Evolutionary conservation across 2,888 invertebrate species (phyloP), one percentile per base, ranked within the genome.

Genomic region (Drosophila fungiperda): DNA sequence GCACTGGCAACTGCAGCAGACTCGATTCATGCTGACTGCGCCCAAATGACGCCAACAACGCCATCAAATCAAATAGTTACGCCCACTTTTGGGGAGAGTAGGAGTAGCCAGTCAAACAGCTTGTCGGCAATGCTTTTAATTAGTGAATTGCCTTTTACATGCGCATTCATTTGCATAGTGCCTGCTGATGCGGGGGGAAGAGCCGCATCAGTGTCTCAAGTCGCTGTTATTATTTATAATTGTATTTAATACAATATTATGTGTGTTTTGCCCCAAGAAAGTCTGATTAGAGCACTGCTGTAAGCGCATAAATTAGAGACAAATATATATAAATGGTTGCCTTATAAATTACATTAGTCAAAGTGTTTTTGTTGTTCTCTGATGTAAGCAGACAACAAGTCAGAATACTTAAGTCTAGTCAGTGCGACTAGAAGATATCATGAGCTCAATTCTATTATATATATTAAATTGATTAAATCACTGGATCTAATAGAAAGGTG

Each of bases 101-200:
- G 49, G 42, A 26, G 72, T 48, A 57, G 82, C 65, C 71, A 53
- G 23, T 26, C 45, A 45, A 45, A 23, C 45, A 71, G 65, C 82
- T 57, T 67, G 82, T 78, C 68, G 82, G 82, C 88, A 65, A 72
- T 68, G 82, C 74, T 73, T 89, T 87, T 87, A 83, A 83, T 83
- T 83, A 89, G 84, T 68, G 75, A 65, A 73, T 61, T 70, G 89
- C 84, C 82, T 75, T 73, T 82, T 87, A 55, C 83, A 78, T 59
- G 65, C 52, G 48, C 68, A 58, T 70, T 54, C 66, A 85, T 82
- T 82, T 85, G 80, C 82, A 79, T 85, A 85, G 68, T 54, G 35
- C 67, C 35, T 57, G 67, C 35, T 57, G 33, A 4, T 38, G 55
- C 36, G 26, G n/a, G 50, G 53, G 54, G 26, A 23, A 23, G 20